These are phyloP conservation scores for Pachycephus smyrnensis DNA, from an alignment of 2,888 invertebrate genomes.

Conservation along the genomic window DNA sequence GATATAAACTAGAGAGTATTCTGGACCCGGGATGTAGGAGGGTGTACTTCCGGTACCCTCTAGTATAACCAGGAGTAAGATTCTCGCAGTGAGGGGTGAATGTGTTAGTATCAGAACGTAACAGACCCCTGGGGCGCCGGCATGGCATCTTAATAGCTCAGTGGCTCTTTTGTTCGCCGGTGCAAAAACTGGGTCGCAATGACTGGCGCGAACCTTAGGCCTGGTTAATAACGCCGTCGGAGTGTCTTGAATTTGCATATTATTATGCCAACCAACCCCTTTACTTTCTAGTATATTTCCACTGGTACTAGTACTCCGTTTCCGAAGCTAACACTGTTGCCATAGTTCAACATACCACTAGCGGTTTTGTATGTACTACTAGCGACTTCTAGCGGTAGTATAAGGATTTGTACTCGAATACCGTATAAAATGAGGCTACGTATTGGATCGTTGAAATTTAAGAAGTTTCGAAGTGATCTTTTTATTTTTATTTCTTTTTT, in stretches of 20 bases:
- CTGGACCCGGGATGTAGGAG: neutral
- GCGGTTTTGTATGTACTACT: neutral
- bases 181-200: constrained; percentile 37
- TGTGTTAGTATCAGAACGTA: constrained; percentile 20
- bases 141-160: constrained; percentile 37
- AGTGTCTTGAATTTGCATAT: constrained; percentile 37
- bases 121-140: constrained; percentile 26
- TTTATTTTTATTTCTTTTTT: neutral
- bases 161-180: constrained; percentile 33
- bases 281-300: neutral
- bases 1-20: neutral
- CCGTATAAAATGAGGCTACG: neutral
- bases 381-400: neutral
- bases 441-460: neutral
- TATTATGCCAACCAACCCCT: constrained; percentile 6
- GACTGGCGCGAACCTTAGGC: constrained; percentile 31
- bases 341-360: no score
- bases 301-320: neutral
- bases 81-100: constrained; percentile 7
- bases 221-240: constrained; percentile 40
- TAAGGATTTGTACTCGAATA: neutral
- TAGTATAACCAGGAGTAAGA: neutral
- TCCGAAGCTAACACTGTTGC: neutral
- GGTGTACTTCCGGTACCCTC: neutral
- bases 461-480: neutral